Evolutionary conservation across 2,888 invertebrate genomes (phyloP).

Genomic region (Scelioninae gen. 2): DNA sequence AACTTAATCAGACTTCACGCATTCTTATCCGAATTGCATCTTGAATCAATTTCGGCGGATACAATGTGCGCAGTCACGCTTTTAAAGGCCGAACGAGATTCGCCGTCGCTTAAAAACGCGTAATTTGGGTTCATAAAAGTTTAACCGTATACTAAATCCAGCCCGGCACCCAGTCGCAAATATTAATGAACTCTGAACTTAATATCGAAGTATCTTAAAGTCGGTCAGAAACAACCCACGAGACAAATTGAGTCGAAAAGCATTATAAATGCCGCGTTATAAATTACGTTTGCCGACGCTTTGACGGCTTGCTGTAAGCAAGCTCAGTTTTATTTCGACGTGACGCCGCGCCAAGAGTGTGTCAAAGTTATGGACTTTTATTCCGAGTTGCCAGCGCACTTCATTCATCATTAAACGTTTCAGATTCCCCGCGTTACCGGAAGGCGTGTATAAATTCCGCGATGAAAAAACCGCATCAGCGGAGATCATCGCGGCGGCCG

Average conservation of each 20-base stretch:
- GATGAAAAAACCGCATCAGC: constrained; percentile 28
- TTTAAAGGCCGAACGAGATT: constrained; percentile 6
- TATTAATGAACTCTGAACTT: constrained; percentile 17
- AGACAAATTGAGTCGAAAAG: constrained; percentile 34
- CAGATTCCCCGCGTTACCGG: constrained; percentile 21
- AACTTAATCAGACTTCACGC: constrained; percentile 21
- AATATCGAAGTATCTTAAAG: constrained; percentile 29
- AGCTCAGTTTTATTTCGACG: constrained; percentile 40
- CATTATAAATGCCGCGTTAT: constrained; percentile 34
- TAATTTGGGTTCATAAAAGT: constrained; percentile 23
- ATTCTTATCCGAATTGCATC: constrained; percentile 26
- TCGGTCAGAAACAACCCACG: constrained; percentile 24
- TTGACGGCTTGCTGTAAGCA: constrained; percentile 25
- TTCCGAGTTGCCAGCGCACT: constrained; percentile 27
- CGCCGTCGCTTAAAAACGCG: constrained; percentile 10
- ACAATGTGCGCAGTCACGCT: neutral
- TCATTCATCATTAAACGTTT: constrained; percentile 46
- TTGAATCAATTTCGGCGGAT: constrained; percentile 19
- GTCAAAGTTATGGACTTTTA: constrained; percentile 50
- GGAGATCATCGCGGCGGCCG: constrained; percentile 28
- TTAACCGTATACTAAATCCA: constrained; percentile 12
- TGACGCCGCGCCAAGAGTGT: constrained; percentile 46
- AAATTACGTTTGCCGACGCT: constrained; percentile 37
- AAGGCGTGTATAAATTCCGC: constrained; percentile 21
- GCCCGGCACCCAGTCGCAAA: neutral